Percentiles rank a stretch among this genome's conserved stretches.
phyloP scores from a whole-genome alignment of 1,140 invertebrate species.

The Cataglyphis hispanica region DNA sequence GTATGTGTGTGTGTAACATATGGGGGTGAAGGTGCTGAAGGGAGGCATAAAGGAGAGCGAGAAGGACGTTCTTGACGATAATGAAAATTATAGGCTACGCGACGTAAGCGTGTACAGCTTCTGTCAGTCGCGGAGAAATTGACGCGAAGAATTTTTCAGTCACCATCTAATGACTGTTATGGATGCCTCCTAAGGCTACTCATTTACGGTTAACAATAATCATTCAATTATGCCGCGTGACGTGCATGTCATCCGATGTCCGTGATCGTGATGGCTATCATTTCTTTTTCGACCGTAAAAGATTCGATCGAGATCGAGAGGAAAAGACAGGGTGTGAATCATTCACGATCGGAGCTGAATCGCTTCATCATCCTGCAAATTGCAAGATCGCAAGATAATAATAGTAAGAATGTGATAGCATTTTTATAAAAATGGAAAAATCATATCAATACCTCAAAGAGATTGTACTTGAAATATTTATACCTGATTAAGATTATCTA shows the following conservation, averaged over 20 bases:
- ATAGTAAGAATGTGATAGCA: constrained; percentile 13
- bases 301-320: constrained; percentile 35
- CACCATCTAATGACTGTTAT: constrained; percentile 61
- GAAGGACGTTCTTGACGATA: constrained; percentile 27
- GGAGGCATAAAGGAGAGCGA: neutral
- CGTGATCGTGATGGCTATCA: constrained; percentile 52
- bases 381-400: constrained; percentile 32
- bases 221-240: constrained; percentile 80
- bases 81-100: constrained; percentile 76
- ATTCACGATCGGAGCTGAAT: constrained; percentile 32
- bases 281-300: constrained; percentile 31
- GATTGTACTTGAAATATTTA: neutral
- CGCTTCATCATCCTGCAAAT: constrained; percentile 56
- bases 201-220: constrained; percentile 76
- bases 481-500: too few relatives aligned
- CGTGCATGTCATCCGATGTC: constrained; percentile 64
- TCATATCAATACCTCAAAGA: neutral
- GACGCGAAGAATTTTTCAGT: constrained; percentile 66
- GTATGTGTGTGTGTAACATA: neutral
- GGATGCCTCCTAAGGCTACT: constrained; percentile 66
- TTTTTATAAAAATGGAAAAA: constrained; percentile 28
- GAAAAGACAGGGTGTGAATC: constrained; percentile 7
- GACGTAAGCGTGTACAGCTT: constrained; percentile 33
- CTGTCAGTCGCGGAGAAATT: constrained; percentile 49
- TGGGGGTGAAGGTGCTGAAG: constrained; percentile 44